Conservation (phyloP, 2,113 vertebrate genomes). For the Athene cunicularia region DNA sequence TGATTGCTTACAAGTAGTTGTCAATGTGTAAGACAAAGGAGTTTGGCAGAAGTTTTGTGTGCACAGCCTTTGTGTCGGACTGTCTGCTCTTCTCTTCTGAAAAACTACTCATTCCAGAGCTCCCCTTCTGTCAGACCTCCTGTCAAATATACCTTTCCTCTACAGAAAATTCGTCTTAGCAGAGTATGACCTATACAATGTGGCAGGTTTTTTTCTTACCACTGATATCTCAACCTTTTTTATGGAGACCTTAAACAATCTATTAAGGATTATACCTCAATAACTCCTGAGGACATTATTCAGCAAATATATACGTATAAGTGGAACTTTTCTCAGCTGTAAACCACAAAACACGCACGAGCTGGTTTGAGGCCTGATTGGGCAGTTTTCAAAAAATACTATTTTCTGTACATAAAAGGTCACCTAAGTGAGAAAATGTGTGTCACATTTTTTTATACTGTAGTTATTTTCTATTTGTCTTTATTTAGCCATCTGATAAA, state of each 20-base stretch:
- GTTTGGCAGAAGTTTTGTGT: background rate
- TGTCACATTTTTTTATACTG: background rate
- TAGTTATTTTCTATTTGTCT: background rate
- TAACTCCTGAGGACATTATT: background rate
- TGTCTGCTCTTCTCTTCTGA: background rate
- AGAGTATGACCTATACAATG: background rate
- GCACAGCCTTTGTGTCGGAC: background rate
- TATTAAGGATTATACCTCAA: background rate
- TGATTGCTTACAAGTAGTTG: background rate
- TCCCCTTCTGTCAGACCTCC: background rate
- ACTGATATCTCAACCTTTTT: background rate
- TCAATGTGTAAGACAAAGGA: background rate
- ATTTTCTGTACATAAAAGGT: background rate
- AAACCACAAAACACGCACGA: background rate
- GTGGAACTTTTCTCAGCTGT: background rate
- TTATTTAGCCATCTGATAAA: background rate
- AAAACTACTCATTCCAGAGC: background rate
- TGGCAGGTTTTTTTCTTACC: background rate
- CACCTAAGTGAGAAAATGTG: background rate
- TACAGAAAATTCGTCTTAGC: background rate
- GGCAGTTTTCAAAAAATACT: background rate
- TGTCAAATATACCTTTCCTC: background rate
- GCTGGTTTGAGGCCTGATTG: background rate
- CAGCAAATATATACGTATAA: background rate
- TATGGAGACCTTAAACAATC: background rate